These are phyloP conservation scores for Artibeus jamaicensis DNA, from an alignment of 2,797 vertebrate species.

Conservation along the genomic window DNA sequence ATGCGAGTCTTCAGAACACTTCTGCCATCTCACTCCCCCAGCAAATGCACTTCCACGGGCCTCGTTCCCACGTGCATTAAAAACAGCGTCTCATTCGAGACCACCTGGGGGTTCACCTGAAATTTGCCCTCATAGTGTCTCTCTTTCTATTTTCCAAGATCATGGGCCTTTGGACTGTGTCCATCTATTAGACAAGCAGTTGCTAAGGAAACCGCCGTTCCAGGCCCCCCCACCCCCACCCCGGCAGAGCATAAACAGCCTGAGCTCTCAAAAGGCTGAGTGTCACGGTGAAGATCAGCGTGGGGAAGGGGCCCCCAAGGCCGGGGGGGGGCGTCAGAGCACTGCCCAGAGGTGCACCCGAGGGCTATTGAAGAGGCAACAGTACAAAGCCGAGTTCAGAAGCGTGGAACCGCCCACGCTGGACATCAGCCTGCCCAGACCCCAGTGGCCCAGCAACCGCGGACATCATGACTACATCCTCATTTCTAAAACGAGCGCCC, in stretches of 20 bases:
- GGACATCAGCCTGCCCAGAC: fast-evolving
- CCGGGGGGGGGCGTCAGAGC: no score
- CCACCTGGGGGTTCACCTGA: background rate
- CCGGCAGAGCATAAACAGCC: fast-evolving
- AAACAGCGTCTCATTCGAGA: background rate
- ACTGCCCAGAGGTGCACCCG: no score
- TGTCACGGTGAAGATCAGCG: fast-evolving
- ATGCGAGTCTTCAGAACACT: background rate
- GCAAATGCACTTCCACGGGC: background rate
- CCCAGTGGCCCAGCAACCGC: background rate
- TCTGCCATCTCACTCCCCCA: background rate
- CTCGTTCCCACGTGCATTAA: background rate
- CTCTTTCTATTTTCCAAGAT: background rate
- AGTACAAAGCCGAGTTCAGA: background rate
- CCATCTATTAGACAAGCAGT: no score
- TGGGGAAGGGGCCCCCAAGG: fast-evolving
- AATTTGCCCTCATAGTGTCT: background rate
- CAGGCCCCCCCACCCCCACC: no score
- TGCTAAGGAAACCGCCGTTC: no score
- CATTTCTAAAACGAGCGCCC: background rate
- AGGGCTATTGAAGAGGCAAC: background rate
- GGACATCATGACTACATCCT: fast-evolving
- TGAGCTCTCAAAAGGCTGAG: background rate
- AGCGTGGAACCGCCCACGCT: background rate
- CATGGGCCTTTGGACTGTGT: background rate